phyloP scores from a whole-genome alignment of 2,888 invertebrate species.

The Cataglyphis albicans region DNA sequence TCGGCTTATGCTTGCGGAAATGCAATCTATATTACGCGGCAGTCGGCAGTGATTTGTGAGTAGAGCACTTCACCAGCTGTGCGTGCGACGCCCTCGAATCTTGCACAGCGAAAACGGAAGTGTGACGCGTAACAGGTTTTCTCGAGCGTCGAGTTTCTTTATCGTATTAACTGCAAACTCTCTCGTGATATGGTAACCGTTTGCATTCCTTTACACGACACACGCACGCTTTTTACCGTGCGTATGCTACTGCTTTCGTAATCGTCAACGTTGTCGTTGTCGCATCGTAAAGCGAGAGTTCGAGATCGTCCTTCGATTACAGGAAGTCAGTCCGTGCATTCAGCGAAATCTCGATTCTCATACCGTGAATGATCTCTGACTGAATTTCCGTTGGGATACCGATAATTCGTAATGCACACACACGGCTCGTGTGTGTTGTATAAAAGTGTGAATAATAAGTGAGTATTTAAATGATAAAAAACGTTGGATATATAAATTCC shows the following conservation, averaged over 20 bases:
- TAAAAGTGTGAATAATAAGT: neutral
- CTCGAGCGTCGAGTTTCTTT: slow-evolving; percentile 59
- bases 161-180: slow-evolving; percentile 37
- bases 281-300: slow-evolving; percentile 69
- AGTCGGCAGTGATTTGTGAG: neutral
- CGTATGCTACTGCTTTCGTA: slow-evolving; percentile 61
- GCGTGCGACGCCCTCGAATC: slow-evolving; percentile 36
- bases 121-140: slow-evolving; percentile 65
- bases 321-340: slow-evolving; percentile 61
- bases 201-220: slow-evolving; percentile 46
- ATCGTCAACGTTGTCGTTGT: slow-evolving; percentile 29
- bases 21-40: neutral
- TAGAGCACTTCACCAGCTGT: neutral
- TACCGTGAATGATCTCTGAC: slow-evolving; percentile 14
- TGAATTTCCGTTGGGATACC: slow-evolving; percentile 9
- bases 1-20: neutral
- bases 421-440: neutral
- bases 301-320: slow-evolving; percentile 76
- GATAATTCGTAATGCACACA: neutral
- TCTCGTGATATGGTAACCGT: slow-evolving; percentile 17
- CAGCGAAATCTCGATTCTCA: slow-evolving; percentile 52
- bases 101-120: slow-evolving; percentile 68
- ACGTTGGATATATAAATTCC: neutral
- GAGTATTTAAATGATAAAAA: neutral
- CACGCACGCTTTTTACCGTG: slow-evolving; percentile 43